Conservation (phyloP, 2,888 invertebrate genomes). For the Lordiphosa andalusiaca region DNA sequence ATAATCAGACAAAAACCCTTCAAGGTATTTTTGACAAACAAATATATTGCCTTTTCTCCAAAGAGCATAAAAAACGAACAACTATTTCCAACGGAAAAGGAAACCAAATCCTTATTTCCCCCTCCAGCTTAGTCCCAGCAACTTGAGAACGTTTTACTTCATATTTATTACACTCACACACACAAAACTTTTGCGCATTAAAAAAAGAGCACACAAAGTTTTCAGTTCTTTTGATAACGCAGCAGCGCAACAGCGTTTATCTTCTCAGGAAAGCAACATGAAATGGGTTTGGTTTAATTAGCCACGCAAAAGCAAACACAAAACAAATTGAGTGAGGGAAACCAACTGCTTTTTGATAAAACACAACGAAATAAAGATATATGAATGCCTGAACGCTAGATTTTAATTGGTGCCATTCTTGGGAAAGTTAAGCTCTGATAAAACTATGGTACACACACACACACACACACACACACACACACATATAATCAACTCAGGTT, state of each 20-base stretch:
- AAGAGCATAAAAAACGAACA: too few relatives aligned
- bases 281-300: conserved; percentile 74
- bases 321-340: conserved; percentile 42
- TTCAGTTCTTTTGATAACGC: conserved; percentile 30
- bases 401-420: conserved; percentile 19
- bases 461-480: conserved; percentile 17
- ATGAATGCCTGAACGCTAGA: conserved; percentile 6
- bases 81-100: conserved; percentile 26
- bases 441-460: conserved; percentile 29
- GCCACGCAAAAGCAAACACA: conserved; percentile 42
- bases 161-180: conserved; percentile 59
- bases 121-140: conserved; percentile 21
- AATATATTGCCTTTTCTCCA: too few relatives aligned
- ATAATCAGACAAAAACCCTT: too few relatives aligned
- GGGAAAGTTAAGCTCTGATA: conserved; percentile 42
- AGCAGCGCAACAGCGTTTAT: conserved; percentile 19
- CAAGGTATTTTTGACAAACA: too few relatives aligned
- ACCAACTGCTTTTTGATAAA: conserved; percentile 1
- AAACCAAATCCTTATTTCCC: conserved; percentile 46
- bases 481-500: conserved; percentile 18
- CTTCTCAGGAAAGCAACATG: conserved; percentile 42
- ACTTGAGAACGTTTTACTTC: conserved; percentile 54
- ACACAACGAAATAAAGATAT: conserved; percentile 8
- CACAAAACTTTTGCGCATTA: conserved; percentile 57
- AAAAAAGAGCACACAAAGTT: conserved; percentile 50